Evolutionary conservation across 2,888 invertebrate species (phyloP).

Genomic region (Dynastes tityus): DNA sequence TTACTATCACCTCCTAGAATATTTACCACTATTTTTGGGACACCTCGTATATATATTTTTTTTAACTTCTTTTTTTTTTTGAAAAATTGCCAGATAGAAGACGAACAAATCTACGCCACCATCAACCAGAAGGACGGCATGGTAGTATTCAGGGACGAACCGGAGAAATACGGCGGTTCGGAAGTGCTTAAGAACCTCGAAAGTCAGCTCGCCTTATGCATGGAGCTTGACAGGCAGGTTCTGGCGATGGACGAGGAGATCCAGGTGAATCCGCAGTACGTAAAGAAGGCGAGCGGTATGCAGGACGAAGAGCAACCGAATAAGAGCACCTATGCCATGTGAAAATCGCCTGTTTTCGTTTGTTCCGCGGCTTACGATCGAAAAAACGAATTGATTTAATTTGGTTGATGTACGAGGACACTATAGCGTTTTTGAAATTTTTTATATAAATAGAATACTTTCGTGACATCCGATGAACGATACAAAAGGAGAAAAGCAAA

Average conservation of each 20-base stretch:
- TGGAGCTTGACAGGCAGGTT: constrained; percentile 90
- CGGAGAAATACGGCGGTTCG: constrained; percentile 94
- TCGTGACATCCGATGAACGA: background rate
- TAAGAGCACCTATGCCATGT: constrained; percentile 70
- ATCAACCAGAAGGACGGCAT: constrained; percentile 98
- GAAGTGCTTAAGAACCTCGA: constrained; percentile 90
- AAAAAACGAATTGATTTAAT: background rate
- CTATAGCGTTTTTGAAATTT: constrained; percentile 24
- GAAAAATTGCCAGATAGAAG: constrained; percentile 83
- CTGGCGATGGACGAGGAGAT: constrained; percentile 96
- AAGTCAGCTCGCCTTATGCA: constrained; percentile 88
- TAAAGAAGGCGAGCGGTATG: constrained; percentile 69
- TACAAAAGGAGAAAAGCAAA: background rate
- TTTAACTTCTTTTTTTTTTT: too few relatives aligned
- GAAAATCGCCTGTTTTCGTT: constrained; percentile 51
- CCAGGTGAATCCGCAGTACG: constrained; percentile 87
- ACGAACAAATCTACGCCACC: constrained; percentile 96
- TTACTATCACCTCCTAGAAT: too few relatives aligned
- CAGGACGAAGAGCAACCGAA: constrained; percentile 70
- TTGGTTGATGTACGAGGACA: constrained; percentile 1
- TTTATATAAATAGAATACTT: constrained; percentile 19
- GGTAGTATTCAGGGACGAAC: constrained; percentile 97
- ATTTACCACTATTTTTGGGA: too few relatives aligned
- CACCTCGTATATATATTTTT: too few relatives aligned
- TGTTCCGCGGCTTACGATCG: constrained; percentile 20